Base-by-base conservation (phyloP, 2,797 vertebrate genomes). In the Dryobates pubescens region DNA sequence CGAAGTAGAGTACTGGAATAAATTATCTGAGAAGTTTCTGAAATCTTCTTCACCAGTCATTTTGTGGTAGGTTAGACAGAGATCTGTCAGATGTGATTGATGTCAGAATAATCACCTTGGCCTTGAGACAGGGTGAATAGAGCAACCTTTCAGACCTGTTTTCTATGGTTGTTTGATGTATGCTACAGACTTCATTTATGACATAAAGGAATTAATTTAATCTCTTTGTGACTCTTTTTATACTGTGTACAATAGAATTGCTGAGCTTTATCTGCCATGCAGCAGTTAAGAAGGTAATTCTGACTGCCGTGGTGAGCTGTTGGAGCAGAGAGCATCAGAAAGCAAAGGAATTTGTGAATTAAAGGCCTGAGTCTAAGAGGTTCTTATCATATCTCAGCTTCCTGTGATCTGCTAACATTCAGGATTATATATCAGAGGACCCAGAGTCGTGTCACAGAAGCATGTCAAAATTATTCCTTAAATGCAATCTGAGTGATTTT, bases 171-270 rank as follows among this genome's bases (percentile, higher is more conserved):
- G 70, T 81, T 81, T 92, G 54, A 88, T 76, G 38, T 82, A 6
- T 82, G 74, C 77, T 58, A 2, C 74, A 79, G 83, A 64, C 82
- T 86, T 92, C 30, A 26, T 88, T 90, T 84, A 8, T 61, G 58
- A 80, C 64, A 70, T 74, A 88, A 90, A 89, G 51, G 85, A 93
- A 93, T 94, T 95, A 83, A 93, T 87, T 75, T 89, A 86, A 86
- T 93, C 82, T 95, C 77, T 86, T 90, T 77, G 79, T 82, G 77
- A 70, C 74, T 88, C 63, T 87, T 38, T 94, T 86, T 89, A 32
- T 93, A 30, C 78, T 91, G 81, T 72, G 15, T 92, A 80, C 78
- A 62, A 80, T 88, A 86, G 65, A 59, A 89, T 79, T 95, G 89
- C 74, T 77, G 79, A 90, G 92, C 75, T 92, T 80, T 92, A 72